phyloP scores from a whole-genome alignment of 1,140 invertebrate genomes.

The Galendromus occidentalis region DNA sequence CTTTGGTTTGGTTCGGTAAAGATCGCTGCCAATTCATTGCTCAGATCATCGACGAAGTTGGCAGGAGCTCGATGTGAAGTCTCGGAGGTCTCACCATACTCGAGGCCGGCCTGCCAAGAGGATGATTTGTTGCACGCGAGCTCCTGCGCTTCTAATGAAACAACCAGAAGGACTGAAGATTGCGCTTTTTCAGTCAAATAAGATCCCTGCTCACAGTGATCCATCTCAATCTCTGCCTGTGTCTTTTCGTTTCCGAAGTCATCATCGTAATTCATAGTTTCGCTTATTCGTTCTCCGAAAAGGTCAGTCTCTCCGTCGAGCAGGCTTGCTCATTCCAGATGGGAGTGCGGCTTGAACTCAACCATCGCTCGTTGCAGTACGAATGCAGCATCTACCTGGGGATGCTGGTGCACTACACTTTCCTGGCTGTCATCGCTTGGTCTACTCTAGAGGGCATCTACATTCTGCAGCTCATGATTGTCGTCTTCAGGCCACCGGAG shows the following conservation, averaged over 20 bases:
- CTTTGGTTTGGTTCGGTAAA: not conserved
- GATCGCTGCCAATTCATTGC: not conserved
- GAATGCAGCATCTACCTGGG: not conserved
- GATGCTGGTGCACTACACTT: not conserved
- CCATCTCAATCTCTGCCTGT: not conserved
- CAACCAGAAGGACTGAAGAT: not conserved
- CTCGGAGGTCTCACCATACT: not conserved
- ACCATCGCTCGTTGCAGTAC: not conserved
- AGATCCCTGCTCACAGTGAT: not conserved
- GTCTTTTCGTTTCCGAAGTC: not conserved
- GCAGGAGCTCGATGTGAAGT: too few relatives aligned
- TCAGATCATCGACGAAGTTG: too few relatives aligned
- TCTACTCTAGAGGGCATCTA: not conserved
- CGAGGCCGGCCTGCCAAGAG: not conserved
- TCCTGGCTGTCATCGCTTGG: not conserved
- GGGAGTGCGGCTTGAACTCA: not conserved
- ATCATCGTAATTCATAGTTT: not conserved
- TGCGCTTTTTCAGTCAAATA: not conserved
- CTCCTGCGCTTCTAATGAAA: not conserved
- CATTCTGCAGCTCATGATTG: not conserved
- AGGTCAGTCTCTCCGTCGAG: not conserved
- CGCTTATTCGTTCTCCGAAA: not conserved
- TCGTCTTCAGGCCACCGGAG: not conserved
- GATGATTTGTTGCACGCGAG: not conserved
- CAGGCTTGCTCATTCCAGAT: not conserved